These are phyloP conservation scores for Petrosia ficiformis DNA, from an alignment of 37 sponge, comb jelly and placozoan genomes.

Conservation along the genomic window DNA sequence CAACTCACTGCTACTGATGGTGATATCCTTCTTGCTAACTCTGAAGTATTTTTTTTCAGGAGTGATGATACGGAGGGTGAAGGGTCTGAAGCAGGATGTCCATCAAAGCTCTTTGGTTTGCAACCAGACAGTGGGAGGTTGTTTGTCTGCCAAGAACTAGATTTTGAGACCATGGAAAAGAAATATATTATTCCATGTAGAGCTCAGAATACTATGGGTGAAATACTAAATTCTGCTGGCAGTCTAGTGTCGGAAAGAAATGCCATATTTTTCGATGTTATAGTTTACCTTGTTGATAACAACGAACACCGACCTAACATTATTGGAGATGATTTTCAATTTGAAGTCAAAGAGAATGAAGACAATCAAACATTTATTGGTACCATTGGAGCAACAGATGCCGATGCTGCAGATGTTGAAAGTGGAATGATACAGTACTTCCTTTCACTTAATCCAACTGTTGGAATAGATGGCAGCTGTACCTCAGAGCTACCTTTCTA, in stretches of 20 bases:
- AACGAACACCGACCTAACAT: conserved; percentile 61
- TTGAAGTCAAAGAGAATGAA: conserved; percentile 30
- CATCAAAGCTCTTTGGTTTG: neutral
- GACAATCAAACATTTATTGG: conserved; percentile 9
- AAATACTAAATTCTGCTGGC: neutral
- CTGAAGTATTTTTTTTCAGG: neutral
- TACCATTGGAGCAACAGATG: conserved; percentile 31
- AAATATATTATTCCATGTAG: too few relatives aligned
- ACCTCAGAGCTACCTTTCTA: conserved; percentile 25
- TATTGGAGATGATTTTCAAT: conserved; percentile 9
- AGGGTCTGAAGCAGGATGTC: conserved; percentile 10
- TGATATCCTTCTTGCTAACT: conserved; percentile 12
- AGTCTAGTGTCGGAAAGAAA: neutral
- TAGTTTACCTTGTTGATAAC: conserved; percentile 45
- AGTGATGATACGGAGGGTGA: neutral
- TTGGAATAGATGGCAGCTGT: conserved; percentile 18
- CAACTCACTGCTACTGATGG: conserved; percentile 20
- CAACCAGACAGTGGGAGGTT: neutral
- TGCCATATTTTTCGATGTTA: neutral
- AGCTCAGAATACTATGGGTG: neutral
- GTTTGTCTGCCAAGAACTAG: conserved; percentile 26
- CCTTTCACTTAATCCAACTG: neutral
- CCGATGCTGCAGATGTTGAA: conserved; percentile 30
- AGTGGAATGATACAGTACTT: neutral
- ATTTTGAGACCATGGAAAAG: conserved; percentile 50